Evolutionary conservation across 2,113 vertebrate species (phyloP), one percentile per base, ranked within the genome.

Genomic region (Ibidorhyncha struthersii): DNA sequence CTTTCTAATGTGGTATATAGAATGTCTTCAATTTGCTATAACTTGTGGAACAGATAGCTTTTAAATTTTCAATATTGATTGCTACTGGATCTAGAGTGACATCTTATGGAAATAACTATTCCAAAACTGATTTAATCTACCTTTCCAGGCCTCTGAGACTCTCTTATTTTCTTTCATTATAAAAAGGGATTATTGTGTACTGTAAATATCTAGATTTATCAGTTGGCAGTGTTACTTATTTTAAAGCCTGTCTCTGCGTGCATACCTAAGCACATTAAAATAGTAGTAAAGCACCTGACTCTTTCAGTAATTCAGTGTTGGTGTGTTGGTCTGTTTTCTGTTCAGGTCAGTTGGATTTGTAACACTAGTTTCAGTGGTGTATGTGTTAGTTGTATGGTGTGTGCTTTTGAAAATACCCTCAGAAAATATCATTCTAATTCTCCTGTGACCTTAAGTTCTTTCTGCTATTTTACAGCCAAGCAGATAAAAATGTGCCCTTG

Each of bases 21-120:
- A 69, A 59, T 58, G 34, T 10, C 3, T 2, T 63, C 81, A 18
- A 30, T 63, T 73, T 89, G 12, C n/a, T 55, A 0, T 69, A 52
- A 55, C 7, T 65, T 80, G 36, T 67, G 15, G 32, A 78, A 25
- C 14, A 10, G 17, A 32, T 81, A 61, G 47, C 8, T 32, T 56
- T 6, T 0, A 41, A 43, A 52, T 30, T 10, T 29, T 77, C 45
- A 20, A 0, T 65, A 36, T 65, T 84, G 2, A 0, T 87, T 43
- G 19, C 11, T 29, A 13, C 19, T 86, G 80, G 21, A 53, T 73
- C 72, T 83, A 23, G 19, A 40, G 38, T 90, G 74, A 34, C 12
- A 36, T 52, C 30, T 65, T 76, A 47, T 5, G 49, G 52, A 86
- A 79, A 29, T 38, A 65, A 72, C 40, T 80, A n/a, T 66, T 86